Evolutionary conservation across 2,797 vertebrate species (phyloP).

Genomic region (Ispidina picta): DNA sequence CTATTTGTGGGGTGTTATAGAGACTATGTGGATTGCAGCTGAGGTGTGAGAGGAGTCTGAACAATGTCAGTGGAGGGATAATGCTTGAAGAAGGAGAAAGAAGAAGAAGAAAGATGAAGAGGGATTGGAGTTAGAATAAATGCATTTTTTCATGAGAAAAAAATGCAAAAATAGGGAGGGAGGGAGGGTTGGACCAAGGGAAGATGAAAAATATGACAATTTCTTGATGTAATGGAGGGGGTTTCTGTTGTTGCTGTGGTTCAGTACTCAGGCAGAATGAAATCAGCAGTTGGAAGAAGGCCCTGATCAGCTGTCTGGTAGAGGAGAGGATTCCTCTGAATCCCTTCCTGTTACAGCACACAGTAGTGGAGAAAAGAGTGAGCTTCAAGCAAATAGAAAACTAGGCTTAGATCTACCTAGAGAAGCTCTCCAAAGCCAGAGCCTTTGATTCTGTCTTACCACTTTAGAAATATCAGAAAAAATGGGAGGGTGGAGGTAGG

Average conservation of each 20-base stretch:
- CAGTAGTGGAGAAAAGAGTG: background rate
- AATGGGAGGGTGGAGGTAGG: background rate
- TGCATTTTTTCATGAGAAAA: background rate
- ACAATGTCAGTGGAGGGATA: rapidly evolving
- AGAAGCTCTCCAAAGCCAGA: background rate
- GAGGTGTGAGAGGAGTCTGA: background rate
- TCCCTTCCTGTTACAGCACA: background rate
- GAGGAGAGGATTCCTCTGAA: background rate
- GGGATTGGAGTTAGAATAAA: background rate
- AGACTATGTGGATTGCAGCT: background rate
- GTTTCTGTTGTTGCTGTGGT: background rate
- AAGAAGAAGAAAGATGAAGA: background rate
- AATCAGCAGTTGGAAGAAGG: background rate
- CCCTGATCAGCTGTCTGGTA: background rate
- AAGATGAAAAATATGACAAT: background rate
- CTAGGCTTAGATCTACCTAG: background rate
- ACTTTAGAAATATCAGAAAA: background rate
- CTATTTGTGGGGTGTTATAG: rapidly evolving
- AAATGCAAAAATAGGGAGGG: background rate
- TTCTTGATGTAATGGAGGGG: background rate
- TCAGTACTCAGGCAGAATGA: background rate
- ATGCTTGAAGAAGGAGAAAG: background rate
- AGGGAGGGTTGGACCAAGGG: background rate
- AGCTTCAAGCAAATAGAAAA: background rate
- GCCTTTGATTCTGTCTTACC: background rate